Base-by-base conservation (phyloP, 2,888 invertebrate species). In the Noctua janthina region DNA sequence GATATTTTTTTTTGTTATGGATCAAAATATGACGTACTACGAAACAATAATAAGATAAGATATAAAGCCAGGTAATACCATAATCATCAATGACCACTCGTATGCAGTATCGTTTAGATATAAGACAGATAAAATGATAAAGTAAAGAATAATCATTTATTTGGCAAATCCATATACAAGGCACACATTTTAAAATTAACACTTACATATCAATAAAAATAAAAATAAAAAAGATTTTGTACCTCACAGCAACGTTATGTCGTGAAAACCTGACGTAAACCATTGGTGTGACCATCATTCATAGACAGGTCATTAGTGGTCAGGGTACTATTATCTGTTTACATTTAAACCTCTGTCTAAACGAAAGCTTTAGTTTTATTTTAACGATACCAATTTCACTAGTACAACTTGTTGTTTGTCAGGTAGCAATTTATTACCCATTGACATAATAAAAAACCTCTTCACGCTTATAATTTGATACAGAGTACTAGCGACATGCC, bases 71-170 rank as follows among this genome's bases (percentile, higher is more conserved):
- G 46, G 15, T 68, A 68, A 68, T 46, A 68, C 46, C 43, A 46
- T 46, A 68, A 68, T 68, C 46, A 68, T 68, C 68, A 68, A 46
- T 68, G n/a, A 68, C 23, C 67, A 46, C n/a, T 35, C 46, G 46
- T 46, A n/a, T 15, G n/a, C 46, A n/a, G 43, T 68, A 68, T 68
- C 46, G n/a, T n/a, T 7, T 23, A n/a, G 68, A 68, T 46, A 68
- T 46, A 68, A n/a, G 7, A 15, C 1, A 62, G 29, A 62, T 29
- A 29, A 29, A 17, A 15, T 62, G 29, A 62, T 29, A 29, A 62
- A 17, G 29, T 62, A 62, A 29, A 62, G 15, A 62, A 62, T 7
- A 29, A 29, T 2, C 29, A 15, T 62, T 62, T n/a, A 29, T 62
- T 29, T 15, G 15, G 15, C 29, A 29, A 7, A 29, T 29, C 29